Conservation (phyloP, 2,797 vertebrate genomes). For the Falco biarmicus region DNA sequence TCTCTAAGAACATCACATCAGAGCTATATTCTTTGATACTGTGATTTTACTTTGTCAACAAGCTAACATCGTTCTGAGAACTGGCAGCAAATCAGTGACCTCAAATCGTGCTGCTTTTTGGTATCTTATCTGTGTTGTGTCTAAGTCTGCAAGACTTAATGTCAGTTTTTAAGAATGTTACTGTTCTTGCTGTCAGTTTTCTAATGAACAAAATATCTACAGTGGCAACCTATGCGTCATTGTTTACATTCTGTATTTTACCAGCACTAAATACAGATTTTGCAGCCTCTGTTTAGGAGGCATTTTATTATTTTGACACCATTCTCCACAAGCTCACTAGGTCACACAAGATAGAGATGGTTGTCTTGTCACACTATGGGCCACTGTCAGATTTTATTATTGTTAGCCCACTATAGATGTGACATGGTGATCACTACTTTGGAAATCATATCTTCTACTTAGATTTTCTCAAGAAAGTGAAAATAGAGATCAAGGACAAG, state of each 20-base stretch:
- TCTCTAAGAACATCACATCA: not conserved
- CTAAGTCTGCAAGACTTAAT: not conserved
- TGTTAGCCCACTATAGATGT: not conserved
- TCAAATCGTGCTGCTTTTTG: not conserved
- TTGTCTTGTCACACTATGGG: not conserved
- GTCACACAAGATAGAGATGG: not conserved
- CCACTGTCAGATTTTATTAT: not conserved
- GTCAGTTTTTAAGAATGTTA: not conserved
- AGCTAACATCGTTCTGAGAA: not conserved
- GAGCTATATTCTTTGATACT: not conserved
- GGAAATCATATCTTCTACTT: not conserved
- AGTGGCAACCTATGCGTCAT: not conserved
- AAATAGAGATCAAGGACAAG: not conserved
- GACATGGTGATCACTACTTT: not conserved
- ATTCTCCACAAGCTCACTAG: not conserved
- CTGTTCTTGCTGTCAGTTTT: not conserved
- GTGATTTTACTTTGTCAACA: not conserved
- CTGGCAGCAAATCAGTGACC: not conserved
- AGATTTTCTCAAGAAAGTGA: not conserved
- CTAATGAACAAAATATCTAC: not conserved
- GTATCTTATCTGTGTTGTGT: not conserved
- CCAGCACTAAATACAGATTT: not conserved
- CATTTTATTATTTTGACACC: not conserved
- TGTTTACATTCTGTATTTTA: not conserved
- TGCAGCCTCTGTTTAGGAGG: not conserved